Evolutionary conservation across 2,113 vertebrate species (phyloP).

Genomic region (Paracanthobrama guichenoti): DNA sequence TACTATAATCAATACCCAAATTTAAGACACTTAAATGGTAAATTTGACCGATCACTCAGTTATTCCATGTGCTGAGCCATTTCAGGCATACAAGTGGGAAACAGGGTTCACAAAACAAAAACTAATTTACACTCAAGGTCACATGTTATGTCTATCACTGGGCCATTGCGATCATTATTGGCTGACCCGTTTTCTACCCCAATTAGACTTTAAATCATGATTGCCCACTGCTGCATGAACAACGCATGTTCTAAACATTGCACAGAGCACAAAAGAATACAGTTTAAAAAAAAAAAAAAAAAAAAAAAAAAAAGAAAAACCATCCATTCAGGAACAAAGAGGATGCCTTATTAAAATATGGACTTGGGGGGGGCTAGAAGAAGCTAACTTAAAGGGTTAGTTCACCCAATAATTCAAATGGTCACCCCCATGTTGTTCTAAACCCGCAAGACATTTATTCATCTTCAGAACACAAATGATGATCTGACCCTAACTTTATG

Average conservation of each 20-base stretch:
- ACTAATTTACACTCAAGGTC: conserved; percentile 40
- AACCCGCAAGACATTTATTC: too few relatives aligned
- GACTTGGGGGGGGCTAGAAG: neutral
- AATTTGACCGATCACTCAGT: conserved; percentile 3
- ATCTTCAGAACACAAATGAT: too few relatives aligned
- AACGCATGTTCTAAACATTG: conserved; percentile 15
- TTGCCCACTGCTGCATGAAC: conserved; percentile 46
- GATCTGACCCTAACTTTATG: too few relatives aligned
- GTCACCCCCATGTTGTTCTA: too few relatives aligned
- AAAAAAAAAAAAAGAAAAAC: neutral
- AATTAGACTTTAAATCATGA: conserved; percentile 39
- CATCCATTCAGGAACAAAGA: neutral
- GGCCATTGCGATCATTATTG: conserved; percentile 36
- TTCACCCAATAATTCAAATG: too few relatives aligned
- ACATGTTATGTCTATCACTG: conserved; percentile 46
- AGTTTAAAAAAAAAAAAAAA: neutral
- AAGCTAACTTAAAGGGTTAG: neutral
- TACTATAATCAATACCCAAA: neutral
- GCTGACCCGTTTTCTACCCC: conserved; percentile 15
- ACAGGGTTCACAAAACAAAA: conserved; percentile 29
- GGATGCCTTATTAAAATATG: neutral
- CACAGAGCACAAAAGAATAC: conserved; percentile 44
- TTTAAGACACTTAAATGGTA: neutral
- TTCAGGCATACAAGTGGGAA: neutral
- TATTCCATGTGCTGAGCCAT: neutral